A percentile compares a stretch with the other conserved stretches of the same genome.
phyloP scores from a whole-genome alignment of 2,113 vertebrate genomes.

The Girardinichthys multiradiatus region DNA sequence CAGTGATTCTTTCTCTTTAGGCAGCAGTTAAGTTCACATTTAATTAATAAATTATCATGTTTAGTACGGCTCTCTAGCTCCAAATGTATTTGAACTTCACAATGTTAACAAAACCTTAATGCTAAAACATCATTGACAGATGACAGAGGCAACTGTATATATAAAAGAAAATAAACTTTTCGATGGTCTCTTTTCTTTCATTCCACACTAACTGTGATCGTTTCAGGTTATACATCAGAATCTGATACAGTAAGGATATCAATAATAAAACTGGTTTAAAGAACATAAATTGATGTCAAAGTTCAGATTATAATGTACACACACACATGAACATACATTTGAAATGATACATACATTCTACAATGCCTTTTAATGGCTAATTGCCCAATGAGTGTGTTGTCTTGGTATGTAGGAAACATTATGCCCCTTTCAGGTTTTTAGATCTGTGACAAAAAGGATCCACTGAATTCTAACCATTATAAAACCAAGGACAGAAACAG shows the following conservation, averaged over 20 bases:
- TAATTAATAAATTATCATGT: too few species aligned
- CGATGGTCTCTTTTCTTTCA: conserved; percentile 1
- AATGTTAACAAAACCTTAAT: background rate
- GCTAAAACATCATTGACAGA: background rate
- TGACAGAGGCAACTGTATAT: background rate
- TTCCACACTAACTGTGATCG: background rate
- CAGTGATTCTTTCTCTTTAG: too few species aligned
- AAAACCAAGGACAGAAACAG: background rate
- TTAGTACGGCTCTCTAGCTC: too few species aligned
- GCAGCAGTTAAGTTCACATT: too few species aligned
- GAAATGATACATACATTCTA: conserved; percentile 27
- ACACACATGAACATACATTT: conserved; percentile 31
- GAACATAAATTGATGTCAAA: conserved; percentile 20
- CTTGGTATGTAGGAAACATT: too few species aligned
- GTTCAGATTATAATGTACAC: conserved; percentile 38
- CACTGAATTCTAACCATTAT: conserved; percentile 1
- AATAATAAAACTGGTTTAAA: conserved; percentile 28
- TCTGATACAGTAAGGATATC: conserved; percentile 17
- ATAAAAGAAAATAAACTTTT: background rate
- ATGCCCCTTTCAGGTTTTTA: background rate
- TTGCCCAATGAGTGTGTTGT: conserved; percentile 44
- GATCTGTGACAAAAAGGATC: too few species aligned
- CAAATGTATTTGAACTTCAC: too few species aligned
- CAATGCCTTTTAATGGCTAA: conserved; percentile 33
- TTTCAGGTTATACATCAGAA: conserved; percentile 14